Percentiles rank a stretch among this genome's conserved stretches.
Evolutionary conservation across 2,888 invertebrate genomes (phyloP).

Genomic region (Dasysyrphus tricinctus): DNA sequence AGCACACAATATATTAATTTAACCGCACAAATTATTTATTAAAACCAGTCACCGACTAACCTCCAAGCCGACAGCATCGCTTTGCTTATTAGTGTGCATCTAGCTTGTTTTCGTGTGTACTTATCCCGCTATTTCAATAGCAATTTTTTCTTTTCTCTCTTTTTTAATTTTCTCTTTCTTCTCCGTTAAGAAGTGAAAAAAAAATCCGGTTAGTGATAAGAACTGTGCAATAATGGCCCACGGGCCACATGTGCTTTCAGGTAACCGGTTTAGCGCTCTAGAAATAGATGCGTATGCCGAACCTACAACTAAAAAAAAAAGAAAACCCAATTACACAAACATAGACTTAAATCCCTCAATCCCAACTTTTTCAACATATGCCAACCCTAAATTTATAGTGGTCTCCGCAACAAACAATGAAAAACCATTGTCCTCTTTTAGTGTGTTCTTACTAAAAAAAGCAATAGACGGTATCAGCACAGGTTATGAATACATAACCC

Average conservation of each 20-base stretch:
- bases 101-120: background rate
- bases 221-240: background rate
- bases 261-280: slow-evolving; percentile 14
- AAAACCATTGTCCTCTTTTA: background rate
- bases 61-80: background rate
- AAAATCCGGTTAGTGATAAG: background rate
- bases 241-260: slow-evolving; percentile 8
- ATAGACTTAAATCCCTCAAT: background rate
- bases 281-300: slow-evolving; percentile 10
- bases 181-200: background rate
- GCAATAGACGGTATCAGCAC: background rate
- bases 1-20: too few relatives aligned
- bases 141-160: background rate
- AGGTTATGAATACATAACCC: background rate
- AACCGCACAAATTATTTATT: too few relatives aligned
- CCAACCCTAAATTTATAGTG: slow-evolving; percentile 18
- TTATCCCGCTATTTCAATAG: slow-evolving; percentile 1
- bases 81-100: background rate
- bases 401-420: background rate
- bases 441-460: background rate
- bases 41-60: slow-evolving; percentile 8
- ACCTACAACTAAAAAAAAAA: slow-evolving; percentile 10
- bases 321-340: background rate
- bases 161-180: background rate
- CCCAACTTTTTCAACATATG: background rate